Evolutionary conservation across 2,888 invertebrate species (phyloP), one percentile per base, ranked within the genome.

Genomic region (Gisinianus flammeolus): DNA sequence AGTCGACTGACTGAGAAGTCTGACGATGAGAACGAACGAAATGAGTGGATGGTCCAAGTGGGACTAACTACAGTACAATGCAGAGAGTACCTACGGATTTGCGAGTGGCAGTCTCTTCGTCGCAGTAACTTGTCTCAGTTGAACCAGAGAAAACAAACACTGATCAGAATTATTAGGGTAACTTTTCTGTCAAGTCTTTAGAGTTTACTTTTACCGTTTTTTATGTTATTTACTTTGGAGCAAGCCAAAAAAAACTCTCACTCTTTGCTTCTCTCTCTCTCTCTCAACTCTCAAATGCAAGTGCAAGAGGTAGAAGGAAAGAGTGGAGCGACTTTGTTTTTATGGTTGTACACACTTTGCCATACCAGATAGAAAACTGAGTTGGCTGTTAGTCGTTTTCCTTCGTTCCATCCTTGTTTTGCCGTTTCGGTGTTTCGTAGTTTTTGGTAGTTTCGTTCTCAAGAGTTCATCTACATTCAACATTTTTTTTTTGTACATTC

Each of bases 101-200:
- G n/a, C n/a, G n/a, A n/a, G n/a, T 12, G 35, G 12, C 44, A 44
- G 2, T 19, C 44, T 44, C 44, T 16, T 44, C 44, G 19, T 44
- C 44, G 19, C 44, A 44, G 44, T 19, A 44, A 44, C 44, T 44
- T 44, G 44, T 44, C 44, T 44, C 44, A 44, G 44, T 44, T 44
- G 44, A 44, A 44, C 68, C 44, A 35, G 33, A 68, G 44, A 68
- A 31, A 68, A 68, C 68, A 68, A 68, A 68, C 68, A 44, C 24
- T 35, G 68, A 68, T 68, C 22, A 44, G 44, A 68, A 68, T 68
- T 68, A 68, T 68, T 31, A 68, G 35, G 31, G 10, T 8, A 68
- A 68, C 68, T 68, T 68, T 68, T 68, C 68, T 68, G 35, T 68
- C 68, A 68, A 68, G 68, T 68, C 68, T 68, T 68, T 44, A 33